Base-by-base conservation (phyloP, 2,888 invertebrate genomes). In the Macaria liturata region DNA sequence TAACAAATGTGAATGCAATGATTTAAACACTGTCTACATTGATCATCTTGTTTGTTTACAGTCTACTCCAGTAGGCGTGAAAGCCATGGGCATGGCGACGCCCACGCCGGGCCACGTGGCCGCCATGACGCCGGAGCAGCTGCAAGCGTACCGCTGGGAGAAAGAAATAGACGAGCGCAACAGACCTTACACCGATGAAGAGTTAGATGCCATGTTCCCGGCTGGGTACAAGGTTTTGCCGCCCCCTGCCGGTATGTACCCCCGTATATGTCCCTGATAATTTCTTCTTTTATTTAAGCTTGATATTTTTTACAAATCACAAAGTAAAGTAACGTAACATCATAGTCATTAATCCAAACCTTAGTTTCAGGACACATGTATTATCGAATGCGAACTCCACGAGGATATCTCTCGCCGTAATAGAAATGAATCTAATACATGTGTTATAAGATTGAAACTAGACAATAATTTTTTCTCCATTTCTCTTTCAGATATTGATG, bases 101-200 rank as follows among this genome's bases (percentile, higher is more conserved):
- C 99, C 99, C 0, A 98, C 98, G 0, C 98, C 99, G 0, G 97
- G 98, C 20, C 98, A 99, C 75, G 92, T 99, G 62, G 96, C 98
- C 64, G 97, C 98, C 9, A 99, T 99, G 99, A 99, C 99, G 0
- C 99, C 99, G 0, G 99, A 99, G 84, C 99, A 99, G 84, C 91
- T 99, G 65, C 99, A 99, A 86, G 98, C 98, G 0, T 99, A 98
- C 83, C 95, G 98, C 34, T 98, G 98, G 98, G 99, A 99, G 86
- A 95, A 98, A 74, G 99, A 99, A 89, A 99, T 99, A 60, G 99
- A 99, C 78, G 99, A 99, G 83, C 93, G 99, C 59, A 99, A 99
- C 86, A 93, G 99, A 66, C 99, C 99, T 0, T 95, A 98, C 71
- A 95, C 97, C 0, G 99, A 99, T 76, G 99, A 99, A 79, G 99